Evolutionary conservation across 1,140 invertebrate species (phyloP), one percentile per base, ranked within the genome.

Genomic region (Camponotus vicinus): DNA sequence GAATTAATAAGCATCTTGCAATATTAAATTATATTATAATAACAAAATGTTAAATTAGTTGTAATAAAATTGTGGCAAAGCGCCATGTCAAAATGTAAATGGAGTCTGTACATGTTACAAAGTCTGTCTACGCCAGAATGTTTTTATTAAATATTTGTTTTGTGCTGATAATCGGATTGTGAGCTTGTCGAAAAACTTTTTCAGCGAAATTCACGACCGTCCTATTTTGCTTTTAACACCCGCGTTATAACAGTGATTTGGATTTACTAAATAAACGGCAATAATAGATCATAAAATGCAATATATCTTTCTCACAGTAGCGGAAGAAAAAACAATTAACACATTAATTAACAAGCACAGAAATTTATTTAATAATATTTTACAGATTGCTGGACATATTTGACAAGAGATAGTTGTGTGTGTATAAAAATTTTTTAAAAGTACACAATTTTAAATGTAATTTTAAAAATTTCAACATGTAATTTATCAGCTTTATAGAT

Each of bases 21-120:
- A 83, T 61, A 83, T 73, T 70, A 27, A 40, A 82, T 73, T 71
- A 73, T 32, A n/a, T 37, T 73, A 18, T 83, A 75, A 61, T 49
- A 27, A 18, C 55, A 59, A 83, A 55, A 45, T 40, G 55, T 75
- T 82, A 59, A 45, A 42, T 32, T 71, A 59, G 32, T 57, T 59
- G 18, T 75, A 45, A 75, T 42, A 34, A 75, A 55, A 75, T 63
- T 73, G 40, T 15, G 40, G 3, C 34, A 42, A 55, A 83, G 45
- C 52, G 27, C 40, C 63, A 73, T 37, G 27, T 73, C 40, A 45
- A 83, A 52, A 49, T 75, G 73, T 32, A 73, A 49, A 55, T 7
- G 32, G 37, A 75, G 40, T 27, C 34, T n/a, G 45, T 57, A 69
- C 55, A 7, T 49, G 52, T 75, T 49, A 55, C n/a, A 49, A 82